Evolutionary conservation across 2,797 vertebrate species (phyloP).

Genomic region (Chaunax sp.): DNA sequence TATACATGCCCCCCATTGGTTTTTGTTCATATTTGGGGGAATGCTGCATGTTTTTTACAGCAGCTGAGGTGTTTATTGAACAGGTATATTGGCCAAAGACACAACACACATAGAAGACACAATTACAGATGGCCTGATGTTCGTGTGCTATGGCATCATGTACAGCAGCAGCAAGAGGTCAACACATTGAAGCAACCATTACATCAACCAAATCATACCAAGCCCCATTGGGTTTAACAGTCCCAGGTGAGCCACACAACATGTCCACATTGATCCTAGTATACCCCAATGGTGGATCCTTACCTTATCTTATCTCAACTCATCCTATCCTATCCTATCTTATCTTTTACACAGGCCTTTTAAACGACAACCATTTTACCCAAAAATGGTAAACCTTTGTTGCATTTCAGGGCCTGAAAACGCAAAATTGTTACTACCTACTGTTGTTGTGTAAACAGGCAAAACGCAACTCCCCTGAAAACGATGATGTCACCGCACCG

Average conservation of each 20-base stretch:
- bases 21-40: background rate
- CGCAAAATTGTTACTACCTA: too few relatives aligned
- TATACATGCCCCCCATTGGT: background rate
- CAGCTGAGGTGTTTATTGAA: background rate
- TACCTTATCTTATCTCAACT: too few relatives aligned
- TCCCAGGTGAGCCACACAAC: constrained; percentile 30
- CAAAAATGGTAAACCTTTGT: too few relatives aligned
- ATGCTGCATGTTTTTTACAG: constrained; percentile 7
- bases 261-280: background rate
- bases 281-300: too few relatives aligned
- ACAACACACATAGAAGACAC: background rate
- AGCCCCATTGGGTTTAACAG: constrained; percentile 55
- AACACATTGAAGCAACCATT: constrained; percentile 41
- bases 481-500: too few relatives aligned
- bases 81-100: background rate
- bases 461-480: too few relatives aligned
- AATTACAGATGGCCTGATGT: background rate
- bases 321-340: too few relatives aligned
- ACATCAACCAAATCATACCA: constrained; percentile 44
- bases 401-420: too few relatives aligned
- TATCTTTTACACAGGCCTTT: too few relatives aligned
- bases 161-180: constrained; percentile 14
- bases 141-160: constrained; percentile 1
- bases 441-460: too few relatives aligned
- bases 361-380: too few relatives aligned